Conservation (phyloP, 2,113 vertebrate species). For the Dasypus novemcinctus region DNA sequence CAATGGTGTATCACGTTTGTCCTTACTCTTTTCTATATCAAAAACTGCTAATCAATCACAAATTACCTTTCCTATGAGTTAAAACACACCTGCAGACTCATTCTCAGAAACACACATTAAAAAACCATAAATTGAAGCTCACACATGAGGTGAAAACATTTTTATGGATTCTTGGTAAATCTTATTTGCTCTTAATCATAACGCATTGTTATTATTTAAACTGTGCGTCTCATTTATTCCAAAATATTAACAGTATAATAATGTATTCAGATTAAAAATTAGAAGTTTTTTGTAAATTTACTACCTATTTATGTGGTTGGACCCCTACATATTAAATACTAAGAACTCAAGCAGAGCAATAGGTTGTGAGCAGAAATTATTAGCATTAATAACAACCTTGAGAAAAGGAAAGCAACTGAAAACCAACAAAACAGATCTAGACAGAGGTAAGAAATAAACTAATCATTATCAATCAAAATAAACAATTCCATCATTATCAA, state of each 20-base stretch:
- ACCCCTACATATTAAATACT: not conserved
- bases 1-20: not conserved
- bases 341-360: not conserved
- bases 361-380: not conserved
- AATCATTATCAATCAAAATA: not conserved
- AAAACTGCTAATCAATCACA: not conserved
- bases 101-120: not conserved
- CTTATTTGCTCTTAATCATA: not conserved
- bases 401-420: not conserved
- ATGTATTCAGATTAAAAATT: not conserved
- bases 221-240: not conserved
- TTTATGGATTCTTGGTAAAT: not conserved
- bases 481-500: not conserved
- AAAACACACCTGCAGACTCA: not conserved
- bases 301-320: not conserved
- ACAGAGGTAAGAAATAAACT: not conserved
- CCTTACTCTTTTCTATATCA: not conserved
- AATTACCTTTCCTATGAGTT: rapidly evolving
- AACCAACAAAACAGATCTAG: not conserved
- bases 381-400: not conserved
- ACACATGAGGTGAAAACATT: not conserved
- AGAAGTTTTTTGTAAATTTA: not conserved
- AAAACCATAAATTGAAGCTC: not conserved
- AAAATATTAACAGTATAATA: not conserved
- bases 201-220: not conserved